Evolutionary conservation across 2,888 invertebrate species (phyloP).

Genomic region (Ophion slaviceki): DNA sequence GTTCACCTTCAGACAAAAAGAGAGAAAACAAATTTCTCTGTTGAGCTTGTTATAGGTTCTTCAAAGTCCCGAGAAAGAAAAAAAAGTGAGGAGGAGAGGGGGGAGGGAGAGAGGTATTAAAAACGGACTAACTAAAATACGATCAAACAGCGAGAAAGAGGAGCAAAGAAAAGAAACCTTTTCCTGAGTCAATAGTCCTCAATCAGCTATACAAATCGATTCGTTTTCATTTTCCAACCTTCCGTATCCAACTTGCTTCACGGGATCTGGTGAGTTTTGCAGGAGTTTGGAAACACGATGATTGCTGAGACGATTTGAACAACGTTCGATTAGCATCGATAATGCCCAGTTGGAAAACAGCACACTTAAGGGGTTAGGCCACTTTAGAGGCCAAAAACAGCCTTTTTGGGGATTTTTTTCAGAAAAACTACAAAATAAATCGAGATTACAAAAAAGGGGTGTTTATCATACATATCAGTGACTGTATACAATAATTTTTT

Average conservation of each 20-base stretch:
- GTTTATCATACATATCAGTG: too few relatives aligned
- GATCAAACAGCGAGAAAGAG: not conserved
- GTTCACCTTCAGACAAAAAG: slow-evolving; percentile 7
- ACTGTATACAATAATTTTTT: too few relatives aligned
- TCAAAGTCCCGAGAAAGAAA: not conserved
- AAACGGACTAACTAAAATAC: not conserved
- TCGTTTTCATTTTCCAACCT: slow-evolving; percentile 33
- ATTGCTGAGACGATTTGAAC: too few relatives aligned
- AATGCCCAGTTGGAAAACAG: too few relatives aligned
- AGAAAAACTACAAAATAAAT: too few relatives aligned
- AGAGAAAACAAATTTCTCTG: not conserved
- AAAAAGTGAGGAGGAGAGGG: not conserved
- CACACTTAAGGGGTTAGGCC: too few relatives aligned
- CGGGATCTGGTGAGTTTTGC: slow-evolving; percentile 32
- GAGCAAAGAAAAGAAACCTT: slow-evolving; percentile 13
- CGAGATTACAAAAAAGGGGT: too few relatives aligned
- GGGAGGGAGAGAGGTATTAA: not conserved
- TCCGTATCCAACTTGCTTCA: slow-evolving; percentile 30
- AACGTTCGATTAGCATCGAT: too few relatives aligned
- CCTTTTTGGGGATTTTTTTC: too few relatives aligned
- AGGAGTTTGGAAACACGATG: slow-evolving; percentile 20
- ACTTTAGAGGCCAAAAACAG: too few relatives aligned
- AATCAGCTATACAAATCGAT: slow-evolving; percentile 64
- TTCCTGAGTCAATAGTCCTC: slow-evolving; percentile 56
- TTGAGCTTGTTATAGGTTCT: slow-evolving; percentile 1